These are phyloP conservation scores for Tyto alba DNA, from an alignment of 2,113 vertebrate species.

Conservation along the genomic window DNA sequence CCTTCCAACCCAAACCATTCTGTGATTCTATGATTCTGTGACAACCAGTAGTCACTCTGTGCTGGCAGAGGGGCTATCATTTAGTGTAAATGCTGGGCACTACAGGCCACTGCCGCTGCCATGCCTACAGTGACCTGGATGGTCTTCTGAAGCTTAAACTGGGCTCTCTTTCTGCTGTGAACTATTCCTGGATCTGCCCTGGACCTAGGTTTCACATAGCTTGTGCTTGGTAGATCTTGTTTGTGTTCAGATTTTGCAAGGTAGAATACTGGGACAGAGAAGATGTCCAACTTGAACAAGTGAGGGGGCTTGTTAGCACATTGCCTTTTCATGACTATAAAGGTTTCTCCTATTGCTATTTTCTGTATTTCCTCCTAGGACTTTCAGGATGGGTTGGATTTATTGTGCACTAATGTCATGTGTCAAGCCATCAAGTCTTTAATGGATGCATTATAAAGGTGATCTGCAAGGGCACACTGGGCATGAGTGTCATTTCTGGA, in stretches of 20 bases:
- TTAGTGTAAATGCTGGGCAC: background rate
- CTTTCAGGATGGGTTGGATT: background rate
- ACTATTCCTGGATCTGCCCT: background rate
- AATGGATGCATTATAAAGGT: background rate
- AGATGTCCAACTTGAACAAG: background rate
- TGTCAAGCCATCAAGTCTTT: background rate
- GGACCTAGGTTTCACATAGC: background rate
- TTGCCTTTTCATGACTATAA: background rate
- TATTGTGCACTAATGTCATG: background rate
- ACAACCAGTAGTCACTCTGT: background rate
- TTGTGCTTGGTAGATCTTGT: background rate
- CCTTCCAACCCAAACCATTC: too few relatives aligned
- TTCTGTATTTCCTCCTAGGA: background rate
- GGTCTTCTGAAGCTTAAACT: background rate
- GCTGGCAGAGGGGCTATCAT: background rate
- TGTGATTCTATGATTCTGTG: too few relatives aligned
- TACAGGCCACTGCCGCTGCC: background rate
- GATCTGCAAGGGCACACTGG: background rate
- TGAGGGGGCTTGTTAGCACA: background rate
- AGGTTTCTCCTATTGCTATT: background rate
- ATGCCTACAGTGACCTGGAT: background rate
- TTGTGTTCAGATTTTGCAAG: background rate
- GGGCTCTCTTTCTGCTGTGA: background rate
- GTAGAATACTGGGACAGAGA: background rate
- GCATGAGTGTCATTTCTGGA: background rate